Conservation (phyloP, 2,888 invertebrate species). For the Lapara coniferarum region DNA sequence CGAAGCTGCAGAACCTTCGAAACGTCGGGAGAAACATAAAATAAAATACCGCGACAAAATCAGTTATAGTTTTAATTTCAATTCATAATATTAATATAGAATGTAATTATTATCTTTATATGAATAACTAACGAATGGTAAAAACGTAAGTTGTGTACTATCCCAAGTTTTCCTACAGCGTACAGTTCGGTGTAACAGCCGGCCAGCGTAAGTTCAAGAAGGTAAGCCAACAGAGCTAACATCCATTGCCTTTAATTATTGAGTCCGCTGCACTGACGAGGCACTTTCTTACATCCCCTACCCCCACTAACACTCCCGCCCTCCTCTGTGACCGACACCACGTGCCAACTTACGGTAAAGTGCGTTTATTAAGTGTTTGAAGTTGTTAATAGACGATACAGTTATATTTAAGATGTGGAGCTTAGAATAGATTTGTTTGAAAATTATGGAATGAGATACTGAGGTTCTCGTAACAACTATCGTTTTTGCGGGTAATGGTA, state of each 20-base stretch:
- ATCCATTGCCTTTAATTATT: conserved; percentile 39
- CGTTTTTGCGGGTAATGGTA: too few relatives aligned
- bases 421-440: too few relatives aligned
- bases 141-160: too few relatives aligned
- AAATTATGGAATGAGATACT: too few relatives aligned
- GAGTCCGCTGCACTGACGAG: conserved; percentile 31
- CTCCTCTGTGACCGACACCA: not conserved
- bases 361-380: not conserved
- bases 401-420: not conserved
- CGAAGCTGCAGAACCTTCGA: too few relatives aligned
- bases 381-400: not conserved
- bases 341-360: conserved; percentile 13
- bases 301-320: not conserved
- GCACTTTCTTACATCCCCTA: conserved; percentile 24
- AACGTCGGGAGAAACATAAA: too few relatives aligned
- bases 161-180: not conserved
- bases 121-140: too few relatives aligned
- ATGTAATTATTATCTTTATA: too few relatives aligned
- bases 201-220: conserved; percentile 37
- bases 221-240: conserved; percentile 37
- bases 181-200: conserved; percentile 40
- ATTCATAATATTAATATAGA: too few relatives aligned
- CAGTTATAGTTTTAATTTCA: too few relatives aligned
- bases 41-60: too few relatives aligned
- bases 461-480: too few relatives aligned